Evolutionary conservation across 1,140 invertebrate genomes (phyloP), one percentile per base, ranked within the genome.

Genomic region (Pemphigus obesinymphae): DNA sequence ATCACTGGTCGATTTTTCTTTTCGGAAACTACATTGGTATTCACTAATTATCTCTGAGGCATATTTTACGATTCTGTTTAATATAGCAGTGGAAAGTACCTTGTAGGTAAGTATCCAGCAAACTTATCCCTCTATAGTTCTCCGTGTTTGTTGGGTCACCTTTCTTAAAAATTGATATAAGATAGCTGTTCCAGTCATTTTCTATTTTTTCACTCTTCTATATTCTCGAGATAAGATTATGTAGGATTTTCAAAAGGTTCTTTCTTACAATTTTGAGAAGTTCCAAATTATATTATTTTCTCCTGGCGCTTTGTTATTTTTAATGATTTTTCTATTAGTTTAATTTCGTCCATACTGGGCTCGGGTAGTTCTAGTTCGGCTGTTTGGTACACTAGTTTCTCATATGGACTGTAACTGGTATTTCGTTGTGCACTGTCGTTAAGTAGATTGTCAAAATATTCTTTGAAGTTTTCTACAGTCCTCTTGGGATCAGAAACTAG

Each of bases 261-360:
- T 61, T 26, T 63, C 58, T 26, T 63, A 26, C 5, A 63, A 40
- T 43, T 83, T 85, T 85, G 82, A 82, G 84, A 4, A 85, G 17
- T 82, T 85, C 84, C 50, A 81, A 83, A 10, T 82, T 70, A 85
- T 85, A 15, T 78, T 82, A 76, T 85, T 85, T 43, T 55, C 48
- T 43, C 85, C 85, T 50, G 83, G 78, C 23, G 84, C 83, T 83
- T 84, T 84, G 31, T 84, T 84, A 61, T 66, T 40, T 63, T 34
- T 63, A 63, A 31, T 3, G 5, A 63, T 34, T 63, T 63, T 63
- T 31, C 58, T 63, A 63, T 63, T 4, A 31, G 11, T 63, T 63
- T 26, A 63, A 63, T 63, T 63, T 63, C 58, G 6, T 63, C 58
- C 58, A 63, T 63, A 63, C 26, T 29, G 11, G 58, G 26, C 58